Evolutionary conservation across 2,113 vertebrate species (phyloP).

Genomic region (Tachysurus vachellii): DNA sequence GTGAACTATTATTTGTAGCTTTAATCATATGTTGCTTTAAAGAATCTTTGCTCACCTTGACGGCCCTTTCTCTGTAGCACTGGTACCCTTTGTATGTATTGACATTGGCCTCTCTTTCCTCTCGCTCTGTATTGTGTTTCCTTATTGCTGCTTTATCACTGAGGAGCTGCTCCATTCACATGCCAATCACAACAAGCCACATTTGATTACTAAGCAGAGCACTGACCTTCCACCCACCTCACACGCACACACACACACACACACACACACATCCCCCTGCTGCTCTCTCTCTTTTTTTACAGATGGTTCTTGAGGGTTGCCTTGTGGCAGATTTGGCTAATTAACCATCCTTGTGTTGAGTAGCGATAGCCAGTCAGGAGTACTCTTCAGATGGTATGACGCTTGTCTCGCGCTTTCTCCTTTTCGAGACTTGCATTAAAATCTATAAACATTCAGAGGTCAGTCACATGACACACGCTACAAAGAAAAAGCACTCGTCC

Average conservation of each 20-base stretch:
- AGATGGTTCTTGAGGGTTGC: slow-evolving; percentile 68
- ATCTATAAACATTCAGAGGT: slow-evolving; percentile 23
- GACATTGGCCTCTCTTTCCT: slow-evolving; percentile 43
- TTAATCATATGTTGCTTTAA: background rate
- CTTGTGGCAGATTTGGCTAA: slow-evolving; percentile 71
- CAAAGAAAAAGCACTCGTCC: slow-evolving; percentile 43
- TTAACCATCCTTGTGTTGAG: slow-evolving; percentile 71
- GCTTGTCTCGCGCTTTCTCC: slow-evolving; percentile 60
- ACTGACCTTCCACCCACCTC: slow-evolving; percentile 42
- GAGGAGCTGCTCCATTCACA: slow-evolving; percentile 67
- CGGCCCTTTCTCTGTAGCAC: background rate
- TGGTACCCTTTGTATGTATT: slow-evolving; percentile 37
- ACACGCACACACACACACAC: background rate
- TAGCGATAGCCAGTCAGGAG: slow-evolving; percentile 67
- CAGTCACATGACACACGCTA: slow-evolving; percentile 39
- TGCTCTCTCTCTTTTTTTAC: slow-evolving; percentile 14
- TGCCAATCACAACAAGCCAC: slow-evolving; percentile 65
- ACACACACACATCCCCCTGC: background rate
- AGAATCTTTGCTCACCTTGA: slow-evolving; percentile 13
- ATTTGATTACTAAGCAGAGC: slow-evolving; percentile 61
- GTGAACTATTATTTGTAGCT: background rate
- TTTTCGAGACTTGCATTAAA: slow-evolving; percentile 8
- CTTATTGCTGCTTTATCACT: slow-evolving; percentile 64
- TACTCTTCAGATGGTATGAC: slow-evolving; percentile 62
- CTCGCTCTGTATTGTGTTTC: slow-evolving; percentile 62